These are phyloP conservation scores for Coregonus sp. DNA, from an alignment of 2,797 vertebrate genomes.

Conservation along the genomic window DNA sequence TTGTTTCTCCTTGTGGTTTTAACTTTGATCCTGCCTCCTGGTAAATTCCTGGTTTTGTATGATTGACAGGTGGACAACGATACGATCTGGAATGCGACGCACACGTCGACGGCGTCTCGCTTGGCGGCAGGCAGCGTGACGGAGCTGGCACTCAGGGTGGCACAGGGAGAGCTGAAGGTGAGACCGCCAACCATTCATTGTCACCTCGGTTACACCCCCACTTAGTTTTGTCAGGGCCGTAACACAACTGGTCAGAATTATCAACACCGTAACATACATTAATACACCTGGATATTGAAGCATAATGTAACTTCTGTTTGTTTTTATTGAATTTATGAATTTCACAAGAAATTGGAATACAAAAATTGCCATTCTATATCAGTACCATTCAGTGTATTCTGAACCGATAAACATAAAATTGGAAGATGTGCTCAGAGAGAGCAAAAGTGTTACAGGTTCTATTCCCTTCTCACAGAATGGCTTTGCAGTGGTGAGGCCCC, in stretches of 20 bases:
- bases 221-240: background rate
- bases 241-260: background rate
- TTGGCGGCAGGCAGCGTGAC: constrained; percentile 87
- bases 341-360: too few species aligned
- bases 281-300: background rate
- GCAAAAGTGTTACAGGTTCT: too few species aligned
- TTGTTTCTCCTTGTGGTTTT: background rate
- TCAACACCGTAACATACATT: background rate
- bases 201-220: background rate
- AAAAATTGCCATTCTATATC: too few species aligned
- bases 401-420: too few species aligned
- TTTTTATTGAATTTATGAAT: too few species aligned
- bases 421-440: too few species aligned
- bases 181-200: background rate
- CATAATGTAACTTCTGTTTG: too few species aligned
- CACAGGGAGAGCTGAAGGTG: constrained; percentile 87
- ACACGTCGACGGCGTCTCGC: constrained; percentile 83
- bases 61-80: constrained; percentile 82
- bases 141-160: constrained; percentile 88
- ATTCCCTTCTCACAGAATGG: constrained; percentile 81
- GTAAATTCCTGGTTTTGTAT: constrained; percentile 20
- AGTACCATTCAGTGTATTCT: too few species aligned
- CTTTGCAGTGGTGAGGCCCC: constrained; percentile 90
- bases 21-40: background rate
- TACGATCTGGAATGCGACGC: constrained; percentile 88